Evolutionary conservation across 2,113 vertebrate genomes (phyloP).

Genomic region (Siniperca knerii): DNA sequence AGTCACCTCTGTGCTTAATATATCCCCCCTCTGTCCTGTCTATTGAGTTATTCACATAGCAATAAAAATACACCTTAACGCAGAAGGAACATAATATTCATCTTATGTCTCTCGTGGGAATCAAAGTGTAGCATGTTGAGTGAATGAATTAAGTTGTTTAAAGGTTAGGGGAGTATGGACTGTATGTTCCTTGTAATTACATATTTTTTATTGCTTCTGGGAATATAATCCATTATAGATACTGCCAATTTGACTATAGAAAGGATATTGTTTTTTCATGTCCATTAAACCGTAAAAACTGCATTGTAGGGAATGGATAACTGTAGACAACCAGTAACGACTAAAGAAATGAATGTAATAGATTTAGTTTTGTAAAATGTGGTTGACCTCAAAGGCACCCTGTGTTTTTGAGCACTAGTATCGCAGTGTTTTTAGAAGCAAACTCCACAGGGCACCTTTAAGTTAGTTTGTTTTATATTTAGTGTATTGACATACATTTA

Average conservation of each 20-base stretch:
- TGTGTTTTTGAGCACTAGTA: neutral
- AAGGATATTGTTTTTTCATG: neutral
- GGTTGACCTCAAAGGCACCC: neutral
- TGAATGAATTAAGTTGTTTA: conserved; percentile 15
- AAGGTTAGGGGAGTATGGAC: conserved; percentile 3
- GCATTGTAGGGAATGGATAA: neutral
- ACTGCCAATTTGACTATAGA: neutral
- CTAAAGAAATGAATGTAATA: neutral
- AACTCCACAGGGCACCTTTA: neutral
- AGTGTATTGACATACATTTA: neutral
- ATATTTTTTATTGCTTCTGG: conserved; percentile 9
- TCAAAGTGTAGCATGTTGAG: neutral
- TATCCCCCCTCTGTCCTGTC: conserved; percentile 26
- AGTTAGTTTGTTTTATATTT: neutral
- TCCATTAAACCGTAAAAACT: neutral
- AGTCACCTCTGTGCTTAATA: conserved; percentile 66
- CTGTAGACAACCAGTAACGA: neutral
- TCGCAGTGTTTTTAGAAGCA: neutral
- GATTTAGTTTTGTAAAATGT: neutral
- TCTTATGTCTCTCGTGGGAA: conserved; percentile 28
- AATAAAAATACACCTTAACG: conserved; percentile 42
- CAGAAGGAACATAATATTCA: conserved; percentile 26
- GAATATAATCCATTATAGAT: conserved; percentile 23
- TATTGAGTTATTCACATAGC: conserved; percentile 46
- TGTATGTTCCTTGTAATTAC: neutral